A percentile compares a stretch with the other conserved stretches of the same genome.
Conservation (phyloP, 2,113 vertebrate species). For the Nannobrachium achirus region DNA sequence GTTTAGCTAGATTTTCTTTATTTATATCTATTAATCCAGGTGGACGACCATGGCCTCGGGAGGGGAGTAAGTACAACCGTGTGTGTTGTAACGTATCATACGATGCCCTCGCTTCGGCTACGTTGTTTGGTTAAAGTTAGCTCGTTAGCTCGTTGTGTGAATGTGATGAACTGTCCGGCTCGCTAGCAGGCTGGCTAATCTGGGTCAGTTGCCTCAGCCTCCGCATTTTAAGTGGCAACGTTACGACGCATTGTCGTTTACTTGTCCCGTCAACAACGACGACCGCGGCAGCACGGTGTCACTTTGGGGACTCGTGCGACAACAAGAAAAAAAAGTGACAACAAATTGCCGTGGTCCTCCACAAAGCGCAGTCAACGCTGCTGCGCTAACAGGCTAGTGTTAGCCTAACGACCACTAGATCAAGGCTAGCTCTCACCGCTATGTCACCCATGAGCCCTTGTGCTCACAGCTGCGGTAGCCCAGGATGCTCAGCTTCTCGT, state of each 20-base stretch:
- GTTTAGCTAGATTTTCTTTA: conserved; percentile 68
- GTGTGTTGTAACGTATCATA: background rate
- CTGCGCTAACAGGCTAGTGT: conserved; percentile 55
- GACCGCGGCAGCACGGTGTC: no score
- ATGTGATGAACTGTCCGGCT: conserved; percentile 6
- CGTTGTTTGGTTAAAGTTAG: conserved; percentile 58
- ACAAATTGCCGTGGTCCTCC: conserved; percentile 1
- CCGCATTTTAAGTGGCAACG: conserved; percentile 37
- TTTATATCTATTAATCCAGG: conserved; percentile 72
- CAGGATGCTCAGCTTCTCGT: no score
- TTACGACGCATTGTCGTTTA: background rate
- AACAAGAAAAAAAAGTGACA: no score
- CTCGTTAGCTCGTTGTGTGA: conserved; percentile 39
- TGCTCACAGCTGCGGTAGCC: no score
- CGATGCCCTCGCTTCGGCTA: conserved; percentile 21
- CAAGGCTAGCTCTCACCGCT: no score
- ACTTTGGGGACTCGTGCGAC: no score
- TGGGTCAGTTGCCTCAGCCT: conserved; percentile 62
- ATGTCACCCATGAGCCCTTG: no score
- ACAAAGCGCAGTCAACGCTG: conserved; percentile 73
- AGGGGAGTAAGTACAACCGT: conserved; percentile 79
- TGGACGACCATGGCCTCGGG: conserved; percentile 82
- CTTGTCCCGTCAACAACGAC: background rate
- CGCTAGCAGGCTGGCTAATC: conserved; percentile 59
- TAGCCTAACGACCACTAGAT: no score